Conservation (phyloP, 2,113 vertebrate genomes). For the Apteryx mantelli region DNA sequence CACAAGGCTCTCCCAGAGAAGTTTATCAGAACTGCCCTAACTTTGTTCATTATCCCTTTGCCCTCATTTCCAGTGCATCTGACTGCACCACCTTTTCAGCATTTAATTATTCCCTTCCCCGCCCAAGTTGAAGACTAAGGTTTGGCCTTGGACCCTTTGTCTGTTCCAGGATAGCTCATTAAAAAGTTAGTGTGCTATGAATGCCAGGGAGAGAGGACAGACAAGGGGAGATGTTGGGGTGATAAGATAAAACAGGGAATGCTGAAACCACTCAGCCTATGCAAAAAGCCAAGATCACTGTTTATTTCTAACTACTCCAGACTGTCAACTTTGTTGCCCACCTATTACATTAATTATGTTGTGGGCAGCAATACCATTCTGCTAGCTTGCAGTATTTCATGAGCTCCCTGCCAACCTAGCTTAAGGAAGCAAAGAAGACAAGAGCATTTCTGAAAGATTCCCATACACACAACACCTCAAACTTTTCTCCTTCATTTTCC, state of each 20-base stretch:
- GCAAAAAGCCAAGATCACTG: neutral
- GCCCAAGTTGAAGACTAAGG: neutral
- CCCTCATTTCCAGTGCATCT: neutral
- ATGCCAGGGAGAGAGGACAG: neutral
- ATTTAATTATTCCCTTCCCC: conserved; percentile 48
- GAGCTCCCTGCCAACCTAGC: neutral
- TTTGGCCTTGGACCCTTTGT: conserved; percentile 23
- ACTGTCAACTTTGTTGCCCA: neutral
- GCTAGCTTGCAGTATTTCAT: neutral
- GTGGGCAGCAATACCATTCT: neutral
- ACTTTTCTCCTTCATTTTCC: neutral
- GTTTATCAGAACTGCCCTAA: conserved; percentile 1
- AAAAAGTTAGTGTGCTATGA: neutral
- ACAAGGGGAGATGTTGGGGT: neutral
- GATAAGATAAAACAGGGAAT: neutral
- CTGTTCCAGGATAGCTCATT: conserved; percentile 2
- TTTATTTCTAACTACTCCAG: neutral
- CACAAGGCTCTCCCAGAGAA: neutral
- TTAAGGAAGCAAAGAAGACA: neutral
- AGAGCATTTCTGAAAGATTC: neutral
- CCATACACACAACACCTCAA: neutral
- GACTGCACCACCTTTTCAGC: neutral
- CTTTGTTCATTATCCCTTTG: conserved; percentile 17
- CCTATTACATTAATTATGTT: neutral
- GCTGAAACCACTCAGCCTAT: neutral